Evolutionary conservation across 2,113 vertebrate genomes (phyloP).

Genomic region (Lichenostomus cassidix): DNA sequence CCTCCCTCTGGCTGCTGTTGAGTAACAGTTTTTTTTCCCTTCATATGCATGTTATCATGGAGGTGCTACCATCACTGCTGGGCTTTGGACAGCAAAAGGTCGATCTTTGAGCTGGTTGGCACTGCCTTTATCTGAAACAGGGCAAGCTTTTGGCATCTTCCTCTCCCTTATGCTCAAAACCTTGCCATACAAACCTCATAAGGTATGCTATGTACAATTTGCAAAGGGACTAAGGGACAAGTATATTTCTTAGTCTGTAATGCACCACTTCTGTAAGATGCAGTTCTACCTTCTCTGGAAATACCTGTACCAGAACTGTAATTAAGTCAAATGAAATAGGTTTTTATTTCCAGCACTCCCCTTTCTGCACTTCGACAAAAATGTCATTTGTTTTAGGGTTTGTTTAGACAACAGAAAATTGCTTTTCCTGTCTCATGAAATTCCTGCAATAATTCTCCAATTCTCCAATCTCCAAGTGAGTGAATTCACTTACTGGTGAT

Average conservation of each 20-base stretch:
- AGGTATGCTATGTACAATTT: neutral
- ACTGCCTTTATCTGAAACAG: neutral
- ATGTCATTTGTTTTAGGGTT: neutral
- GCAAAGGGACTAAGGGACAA: neutral
- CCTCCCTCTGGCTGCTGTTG: neutral
- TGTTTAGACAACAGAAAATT: neutral
- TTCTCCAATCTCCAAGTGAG: neutral
- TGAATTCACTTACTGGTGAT: neutral
- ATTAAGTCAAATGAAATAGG: neutral
- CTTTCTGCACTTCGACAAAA: neutral
- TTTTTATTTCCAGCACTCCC: neutral
- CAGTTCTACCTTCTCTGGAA: neutral
- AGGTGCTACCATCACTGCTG: fast-evolving
- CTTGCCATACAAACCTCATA: neutral
- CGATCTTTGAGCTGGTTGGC: neutral
- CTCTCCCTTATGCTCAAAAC: neutral
- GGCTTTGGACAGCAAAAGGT: fast-evolving
- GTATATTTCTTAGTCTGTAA: neutral
- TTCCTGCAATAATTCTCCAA: neutral
- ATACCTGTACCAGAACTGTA: neutral
- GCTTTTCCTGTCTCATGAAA: neutral
- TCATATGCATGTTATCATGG: neutral
- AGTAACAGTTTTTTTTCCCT: fast-evolving
- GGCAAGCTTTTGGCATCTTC: neutral
- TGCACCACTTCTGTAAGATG: neutral